A percentile compares a stretch with the other conserved stretches of the same genome.
Conservation (phyloP, 2,113 vertebrate genomes). For the Drymodes brunneopygia region DNA sequence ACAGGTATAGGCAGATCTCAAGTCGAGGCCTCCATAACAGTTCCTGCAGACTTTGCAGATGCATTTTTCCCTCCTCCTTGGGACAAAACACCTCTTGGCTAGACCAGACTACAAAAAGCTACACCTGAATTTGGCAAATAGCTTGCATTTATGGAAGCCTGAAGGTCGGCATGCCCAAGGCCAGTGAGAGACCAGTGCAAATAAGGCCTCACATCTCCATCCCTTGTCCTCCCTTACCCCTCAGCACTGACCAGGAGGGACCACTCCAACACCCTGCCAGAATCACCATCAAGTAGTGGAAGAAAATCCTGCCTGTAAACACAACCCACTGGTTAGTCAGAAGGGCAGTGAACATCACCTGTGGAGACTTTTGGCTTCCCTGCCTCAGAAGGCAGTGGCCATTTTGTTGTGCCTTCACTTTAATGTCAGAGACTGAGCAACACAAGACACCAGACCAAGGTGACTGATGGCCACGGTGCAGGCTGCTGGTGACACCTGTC, state of each 20-base stretch:
- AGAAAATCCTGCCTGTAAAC: not conserved
- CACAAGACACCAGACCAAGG: not conserved
- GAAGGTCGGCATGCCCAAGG: not conserved
- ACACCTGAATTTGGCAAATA: conserved; percentile 58
- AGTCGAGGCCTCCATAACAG: conserved; percentile 73
- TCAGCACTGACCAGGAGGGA: not conserved
- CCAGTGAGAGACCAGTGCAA: conserved; percentile 38
- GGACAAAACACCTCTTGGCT: conserved; percentile 58
- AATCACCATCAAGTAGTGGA: not conserved
- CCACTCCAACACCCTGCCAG: not conserved
- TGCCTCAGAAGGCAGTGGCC: not conserved
- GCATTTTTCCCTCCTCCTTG: conserved; percentile 58
- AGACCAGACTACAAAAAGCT: conserved; percentile 58
- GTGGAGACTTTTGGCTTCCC: not conserved
- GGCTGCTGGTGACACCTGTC: not conserved
- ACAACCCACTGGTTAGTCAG: not conserved
- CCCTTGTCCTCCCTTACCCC: not conserved
- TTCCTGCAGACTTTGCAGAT: conserved; percentile 80
- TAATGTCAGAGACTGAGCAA: not conserved
- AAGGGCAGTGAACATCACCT: not conserved
- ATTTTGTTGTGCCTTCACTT: not conserved
- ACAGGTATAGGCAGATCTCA: conserved; percentile 93
- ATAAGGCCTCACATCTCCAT: not conserved
- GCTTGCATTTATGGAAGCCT: conserved; percentile 30
- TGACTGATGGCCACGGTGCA: not conserved